Evolutionary conservation across 2,113 vertebrate species (phyloP).

Genomic region (Oncorhynchus keta): DNA sequence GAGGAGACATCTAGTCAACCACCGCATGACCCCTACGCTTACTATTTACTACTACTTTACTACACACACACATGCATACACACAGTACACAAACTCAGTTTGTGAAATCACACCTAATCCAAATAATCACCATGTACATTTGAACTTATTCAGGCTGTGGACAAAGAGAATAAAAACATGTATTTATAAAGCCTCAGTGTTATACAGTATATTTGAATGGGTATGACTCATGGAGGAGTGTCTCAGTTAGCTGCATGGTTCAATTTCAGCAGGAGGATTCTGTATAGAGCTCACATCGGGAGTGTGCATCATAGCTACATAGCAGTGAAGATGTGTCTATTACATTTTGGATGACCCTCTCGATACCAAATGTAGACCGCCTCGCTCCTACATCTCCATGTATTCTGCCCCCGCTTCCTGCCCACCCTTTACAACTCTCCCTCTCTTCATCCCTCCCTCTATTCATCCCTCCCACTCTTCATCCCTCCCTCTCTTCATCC

Average conservation of each 20-base stretch:
- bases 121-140: conserved; percentile 3
- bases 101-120: background rate
- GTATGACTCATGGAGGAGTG: conserved; percentile 29
- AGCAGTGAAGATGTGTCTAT: conserved; percentile 18
- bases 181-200: conserved; percentile 49
- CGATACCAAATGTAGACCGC: conserved; percentile 10
- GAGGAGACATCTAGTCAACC: conserved; percentile 52
- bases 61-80: conserved; percentile 22
- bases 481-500: background rate
- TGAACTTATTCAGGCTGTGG: conserved; percentile 4
- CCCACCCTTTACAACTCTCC: conserved; percentile 14
- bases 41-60: background rate
- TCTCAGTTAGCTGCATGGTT: conserved; percentile 37
- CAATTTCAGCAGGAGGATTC: conserved; percentile 39
- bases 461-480: background rate
- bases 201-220: conserved; percentile 24
- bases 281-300: conserved; percentile 10
- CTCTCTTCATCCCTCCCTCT: background rate
- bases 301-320: conserved; percentile 21
- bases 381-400: background rate
- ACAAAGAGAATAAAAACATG: conserved; percentile 36
- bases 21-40: conserved; percentile 29
- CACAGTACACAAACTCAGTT: conserved; percentile 1
- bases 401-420: conserved; percentile 1
- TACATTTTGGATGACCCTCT: conserved; percentile 28